Evolutionary conservation across 2,797 vertebrate genomes (phyloP).

Genomic region (Amblyraja radiata): DNA sequence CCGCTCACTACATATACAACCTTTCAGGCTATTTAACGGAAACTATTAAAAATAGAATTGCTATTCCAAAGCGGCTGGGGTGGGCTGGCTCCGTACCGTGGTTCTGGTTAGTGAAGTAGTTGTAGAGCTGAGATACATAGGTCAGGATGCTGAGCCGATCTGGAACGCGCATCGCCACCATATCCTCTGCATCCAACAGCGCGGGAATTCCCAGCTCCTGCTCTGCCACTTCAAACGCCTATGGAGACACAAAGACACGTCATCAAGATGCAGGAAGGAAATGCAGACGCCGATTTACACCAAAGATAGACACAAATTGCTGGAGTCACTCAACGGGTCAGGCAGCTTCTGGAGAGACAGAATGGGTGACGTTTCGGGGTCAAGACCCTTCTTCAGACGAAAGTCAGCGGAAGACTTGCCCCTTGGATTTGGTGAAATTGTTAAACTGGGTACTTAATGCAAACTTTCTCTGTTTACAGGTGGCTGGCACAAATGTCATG

Average conservation of each 20-base stretch:
- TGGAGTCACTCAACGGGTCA: too few species aligned
- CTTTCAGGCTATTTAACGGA: background rate
- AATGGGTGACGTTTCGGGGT: too few species aligned
- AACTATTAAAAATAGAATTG: background rate
- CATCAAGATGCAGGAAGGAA: too few species aligned
- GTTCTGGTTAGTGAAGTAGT: constrained; percentile 71
- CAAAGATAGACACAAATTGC: too few species aligned
- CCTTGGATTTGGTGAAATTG: too few species aligned
- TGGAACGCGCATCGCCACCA: constrained; percentile 93
- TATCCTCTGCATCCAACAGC: constrained; percentile 86
- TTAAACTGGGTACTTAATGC: background rate
- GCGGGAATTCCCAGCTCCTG: constrained; percentile 87
- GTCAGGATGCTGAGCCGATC: constrained; percentile 96
- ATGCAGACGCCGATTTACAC: too few species aligned
- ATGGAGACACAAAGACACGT: constrained; percentile 5
- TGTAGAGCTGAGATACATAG: constrained; percentile 95
- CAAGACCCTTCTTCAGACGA: too few species aligned
- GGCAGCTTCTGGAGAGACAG: too few species aligned
- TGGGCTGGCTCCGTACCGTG: constrained; percentile 50
- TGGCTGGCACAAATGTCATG: constrained; percentile 97
- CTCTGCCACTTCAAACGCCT: constrained; percentile 86
- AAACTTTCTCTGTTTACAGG: constrained; percentile 55
- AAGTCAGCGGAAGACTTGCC: background rate
- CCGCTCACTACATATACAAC: background rate
- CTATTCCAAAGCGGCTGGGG: background rate